phyloP scores from a whole-genome alignment of 2,888 invertebrate genomes.

The Netelia melanura region DNA sequence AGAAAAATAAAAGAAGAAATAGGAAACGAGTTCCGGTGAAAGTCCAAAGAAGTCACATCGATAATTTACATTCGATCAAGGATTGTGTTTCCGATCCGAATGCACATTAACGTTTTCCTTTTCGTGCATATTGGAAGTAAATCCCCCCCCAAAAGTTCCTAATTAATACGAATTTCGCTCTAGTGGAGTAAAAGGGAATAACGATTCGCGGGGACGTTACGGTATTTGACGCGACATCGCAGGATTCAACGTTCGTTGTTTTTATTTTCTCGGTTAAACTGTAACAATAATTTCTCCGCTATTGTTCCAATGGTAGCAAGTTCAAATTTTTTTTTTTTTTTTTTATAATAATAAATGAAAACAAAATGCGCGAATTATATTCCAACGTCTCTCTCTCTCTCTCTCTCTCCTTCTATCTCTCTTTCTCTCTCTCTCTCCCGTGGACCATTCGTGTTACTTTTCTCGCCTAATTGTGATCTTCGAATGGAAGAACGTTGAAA shows the following conservation, averaged over 20 bases:
- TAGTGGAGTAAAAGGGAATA: conserved; percentile 26
- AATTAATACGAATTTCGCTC: conserved; percentile 33
- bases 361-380: neutral
- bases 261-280: neutral
- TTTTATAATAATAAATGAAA: too few species aligned
- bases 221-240: conserved; percentile 24
- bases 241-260: conserved; percentile 16
- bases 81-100: neutral
- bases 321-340: too few species aligned
- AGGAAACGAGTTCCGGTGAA: conserved; percentile 56
- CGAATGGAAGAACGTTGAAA: neutral
- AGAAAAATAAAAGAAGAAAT: neutral
- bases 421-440: neutral
- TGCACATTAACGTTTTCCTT: neutral
- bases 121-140: conserved; percentile 28
- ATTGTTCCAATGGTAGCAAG: neutral
- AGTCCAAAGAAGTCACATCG: conserved; percentile 54
- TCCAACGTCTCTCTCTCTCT: neutral
- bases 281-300: neutral
- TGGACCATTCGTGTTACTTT: neutral
- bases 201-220: conserved; percentile 21
- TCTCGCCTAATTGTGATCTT: too few species aligned
- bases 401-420: neutral
- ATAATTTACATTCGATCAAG: conserved; percentile 40
- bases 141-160: conserved; percentile 57